These are phyloP conservation scores for Asbolus verrucosus DNA, from an alignment of 1,140 invertebrate genomes.

Conservation along the genomic window DNA sequence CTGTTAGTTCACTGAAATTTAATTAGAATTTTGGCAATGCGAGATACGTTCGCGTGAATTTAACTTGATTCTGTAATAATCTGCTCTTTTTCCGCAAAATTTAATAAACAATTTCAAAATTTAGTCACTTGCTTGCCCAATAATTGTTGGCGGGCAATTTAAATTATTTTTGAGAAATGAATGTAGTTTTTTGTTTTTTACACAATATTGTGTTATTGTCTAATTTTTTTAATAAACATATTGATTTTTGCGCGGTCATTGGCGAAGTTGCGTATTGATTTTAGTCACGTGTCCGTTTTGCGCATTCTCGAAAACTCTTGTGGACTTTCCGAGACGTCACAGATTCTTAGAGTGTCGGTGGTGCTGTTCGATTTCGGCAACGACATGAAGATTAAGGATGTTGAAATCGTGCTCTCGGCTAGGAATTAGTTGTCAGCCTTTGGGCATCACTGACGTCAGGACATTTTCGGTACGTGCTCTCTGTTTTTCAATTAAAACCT, in stretches of 20 bases:
- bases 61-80: too few relatives aligned
- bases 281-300: slow-evolving; percentile 37
- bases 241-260: slow-evolving; percentile 43
- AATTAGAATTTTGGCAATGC: neutral
- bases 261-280: slow-evolving; percentile 37
- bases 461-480: slow-evolving; percentile 1
- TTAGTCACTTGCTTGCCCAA: too few relatives aligned
- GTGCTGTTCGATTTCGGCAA: slow-evolving; percentile 17
- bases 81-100: too few relatives aligned
- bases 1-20: neutral
- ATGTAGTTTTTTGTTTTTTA: neutral
- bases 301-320: slow-evolving; percentile 16
- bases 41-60: neutral
- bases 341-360: slow-evolving; percentile 31
- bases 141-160: slow-evolving; percentile 15
- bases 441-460: neutral
- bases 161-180: too few relatives aligned
- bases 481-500: neutral
- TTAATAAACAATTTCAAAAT: too few relatives aligned
- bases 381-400: slow-evolving; percentile 12
- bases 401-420: neutral
- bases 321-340: slow-evolving; percentile 35
- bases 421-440: neutral
- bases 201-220: neutral
- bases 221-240: slow-evolving; percentile 35